Evolutionary conservation across 2,113 vertebrate species (phyloP).

Genomic region (Ammospiza caudacuta): DNA sequence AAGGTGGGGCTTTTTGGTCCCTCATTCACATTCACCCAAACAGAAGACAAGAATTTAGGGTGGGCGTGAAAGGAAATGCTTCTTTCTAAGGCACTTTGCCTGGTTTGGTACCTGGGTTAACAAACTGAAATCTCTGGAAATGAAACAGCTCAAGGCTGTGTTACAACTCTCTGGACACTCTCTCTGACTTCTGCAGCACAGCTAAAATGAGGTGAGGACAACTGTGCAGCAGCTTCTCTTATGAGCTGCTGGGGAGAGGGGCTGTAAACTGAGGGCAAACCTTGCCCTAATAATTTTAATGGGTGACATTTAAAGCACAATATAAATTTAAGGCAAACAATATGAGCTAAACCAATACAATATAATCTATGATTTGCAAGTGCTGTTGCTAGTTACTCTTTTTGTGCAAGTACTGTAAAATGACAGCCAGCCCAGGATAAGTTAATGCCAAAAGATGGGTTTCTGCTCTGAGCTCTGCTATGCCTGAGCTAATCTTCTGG

Average conservation of each 20-base stretch:
- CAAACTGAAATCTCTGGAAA: neutral
- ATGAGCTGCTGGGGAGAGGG: neutral
- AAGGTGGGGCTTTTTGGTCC: neutral
- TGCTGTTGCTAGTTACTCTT: slow-evolving; percentile 60
- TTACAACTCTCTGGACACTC: neutral
- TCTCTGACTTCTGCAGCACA: neutral
- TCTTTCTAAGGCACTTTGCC: neutral
- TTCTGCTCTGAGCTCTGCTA: slow-evolving; percentile 60
- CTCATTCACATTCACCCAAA: neutral
- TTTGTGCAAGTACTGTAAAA: slow-evolving; percentile 68
- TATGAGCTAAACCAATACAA: slow-evolving; percentile 43
- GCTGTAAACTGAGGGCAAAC: slow-evolving; percentile 38
- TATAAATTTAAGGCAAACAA: slow-evolving; percentile 62
- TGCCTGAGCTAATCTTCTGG: slow-evolving; percentile 67
- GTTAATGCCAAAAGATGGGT: slow-evolving; percentile 66
- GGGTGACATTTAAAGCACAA: slow-evolving; percentile 48
- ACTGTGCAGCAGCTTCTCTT: neutral
- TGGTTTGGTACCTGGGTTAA: neutral
- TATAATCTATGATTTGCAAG: slow-evolving; percentile 51
- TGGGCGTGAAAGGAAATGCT: neutral
- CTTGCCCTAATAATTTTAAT: slow-evolving; percentile 47
- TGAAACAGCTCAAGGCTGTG: neutral
- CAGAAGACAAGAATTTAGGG: neutral
- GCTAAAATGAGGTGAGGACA: neutral
- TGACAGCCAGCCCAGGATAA: slow-evolving; percentile 62